These are phyloP conservation scores for Salvelinus sp. DNA, from an alignment of 2,113 vertebrate genomes.

Conservation along the genomic window DNA sequence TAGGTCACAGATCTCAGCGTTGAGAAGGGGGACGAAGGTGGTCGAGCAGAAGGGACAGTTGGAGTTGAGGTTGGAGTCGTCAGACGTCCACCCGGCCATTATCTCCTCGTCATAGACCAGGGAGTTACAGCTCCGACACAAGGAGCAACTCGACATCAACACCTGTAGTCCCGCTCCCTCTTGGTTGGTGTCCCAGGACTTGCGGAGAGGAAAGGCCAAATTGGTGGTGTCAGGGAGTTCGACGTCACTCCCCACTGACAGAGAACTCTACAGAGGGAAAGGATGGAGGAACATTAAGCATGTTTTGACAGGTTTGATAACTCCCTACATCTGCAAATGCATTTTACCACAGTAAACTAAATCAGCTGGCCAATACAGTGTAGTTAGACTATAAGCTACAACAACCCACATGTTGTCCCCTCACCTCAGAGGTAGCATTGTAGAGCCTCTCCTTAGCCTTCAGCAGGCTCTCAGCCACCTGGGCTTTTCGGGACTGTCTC, in stretches of 20 bases:
- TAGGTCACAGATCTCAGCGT: conserved; percentile 82
- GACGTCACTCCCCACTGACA: conserved; percentile 87
- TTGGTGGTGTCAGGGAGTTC: conserved; percentile 80
- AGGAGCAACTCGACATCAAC: conserved; percentile 86
- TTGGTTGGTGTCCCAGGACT: conserved; percentile 74
- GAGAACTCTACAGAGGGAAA: conserved; percentile 77
- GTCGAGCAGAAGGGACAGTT: conserved; percentile 84
- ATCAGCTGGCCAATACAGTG: neutral
- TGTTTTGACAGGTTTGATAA: neutral
- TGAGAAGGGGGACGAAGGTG: conserved; percentile 88
- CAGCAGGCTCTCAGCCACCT: conserved; percentile 76
- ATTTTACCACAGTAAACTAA: too few relatives aligned
- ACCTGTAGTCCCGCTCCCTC: conserved; percentile 79
- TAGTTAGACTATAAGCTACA: neutral
- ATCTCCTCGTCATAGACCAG: conserved; percentile 94
- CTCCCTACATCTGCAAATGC: neutral
- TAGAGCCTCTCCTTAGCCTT: conserved; percentile 82
- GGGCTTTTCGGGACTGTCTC: conserved; percentile 72
- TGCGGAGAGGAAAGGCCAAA: conserved; percentile 69
- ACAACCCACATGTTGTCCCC: neutral
- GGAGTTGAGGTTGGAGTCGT: conserved; percentile 94
- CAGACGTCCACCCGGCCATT: conserved; percentile 93
- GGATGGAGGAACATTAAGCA: neutral
- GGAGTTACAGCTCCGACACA: conserved; percentile 81
- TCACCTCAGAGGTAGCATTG: conserved; percentile 87